Evolutionary conservation across 1,140 invertebrate genomes (phyloP).

Genomic region (Bombus soroeensis): DNA sequence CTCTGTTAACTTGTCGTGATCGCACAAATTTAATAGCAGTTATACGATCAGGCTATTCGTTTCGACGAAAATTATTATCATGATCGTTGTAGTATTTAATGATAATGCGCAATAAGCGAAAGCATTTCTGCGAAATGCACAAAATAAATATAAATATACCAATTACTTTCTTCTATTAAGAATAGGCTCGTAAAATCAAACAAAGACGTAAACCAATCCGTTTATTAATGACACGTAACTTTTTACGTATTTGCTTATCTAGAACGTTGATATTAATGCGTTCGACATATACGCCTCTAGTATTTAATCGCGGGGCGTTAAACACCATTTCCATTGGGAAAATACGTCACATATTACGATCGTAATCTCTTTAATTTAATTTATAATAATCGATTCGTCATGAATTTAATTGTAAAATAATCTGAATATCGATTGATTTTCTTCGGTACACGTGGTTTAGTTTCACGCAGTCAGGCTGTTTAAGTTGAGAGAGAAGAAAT

Average conservation of each 20-base stretch:
- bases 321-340: not conserved
- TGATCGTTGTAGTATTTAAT: not conserved
- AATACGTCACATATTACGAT: not conserved
- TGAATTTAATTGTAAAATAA: not conserved
- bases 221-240: not conserved
- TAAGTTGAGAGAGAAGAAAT: not conserved
- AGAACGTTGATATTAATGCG: not conserved
- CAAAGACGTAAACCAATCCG: not conserved
- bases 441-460: not conserved
- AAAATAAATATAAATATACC: not conserved
- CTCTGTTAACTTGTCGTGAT: not conserved
- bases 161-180: not conserved
- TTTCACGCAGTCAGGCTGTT: not conserved
- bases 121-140: not conserved
- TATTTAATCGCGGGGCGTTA: not conserved
- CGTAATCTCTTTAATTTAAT: not conserved
- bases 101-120: not conserved
- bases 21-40: not conserved
- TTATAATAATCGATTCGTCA: not conserved
- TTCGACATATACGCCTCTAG: conserved; percentile 42
- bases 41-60: not conserved
- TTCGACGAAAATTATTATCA: not conserved
- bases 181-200: not conserved
- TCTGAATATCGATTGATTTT: too few species aligned
- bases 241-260: conserved; percentile 13